Evolutionary conservation across 2,113 vertebrate genomes (phyloP), one percentile per base, ranked within the genome.

Genomic region (Hiodon tergisus): DNA sequence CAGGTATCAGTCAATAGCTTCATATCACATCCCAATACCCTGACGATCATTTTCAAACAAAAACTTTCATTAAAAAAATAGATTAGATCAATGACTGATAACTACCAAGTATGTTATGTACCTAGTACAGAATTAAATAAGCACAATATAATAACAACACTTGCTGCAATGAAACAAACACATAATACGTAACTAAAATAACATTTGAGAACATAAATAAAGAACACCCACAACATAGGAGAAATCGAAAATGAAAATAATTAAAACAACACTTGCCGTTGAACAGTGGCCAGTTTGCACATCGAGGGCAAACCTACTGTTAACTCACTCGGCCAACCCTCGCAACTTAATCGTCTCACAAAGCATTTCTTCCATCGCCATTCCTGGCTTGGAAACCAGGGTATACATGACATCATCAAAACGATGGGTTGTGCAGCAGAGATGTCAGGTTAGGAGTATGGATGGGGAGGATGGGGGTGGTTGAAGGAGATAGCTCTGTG

Each of bases 61-160:
- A 86, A 85, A 84, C 69, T 55, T 76, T 73, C 77, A 82, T 78
- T 81, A 81, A 85, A 86, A 86, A 81, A 80, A 69, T 68, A 60
- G 72, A 57, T 79, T 74, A 72, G 78, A 72, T 66, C 74, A 77
- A 81, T 77, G 83, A 79, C 73, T 72, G 31, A 31, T 31, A 70
- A 82, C 79, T 85, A 87, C 80, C 70, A 79, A 50, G 78, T 76
- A 80, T 73, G 67, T 76, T 79, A 76, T 59, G 70, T 17, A 87
- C 84, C 83, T 86, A 77, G 84, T 83, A 78, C 80, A 86, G 47
- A 87, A 79, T 81, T 87, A 90, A 86, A 90, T 84, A 84, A 71
- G 16, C 69, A 51, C 59, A 69, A 76, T 72, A 65, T 73, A 50
- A 69, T 72, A 82, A 71, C 16, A 73, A 78, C 59, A 78, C 7